A percentile compares a stretch with the other conserved stretches of the same genome.
Evolutionary conservation across 1,140 invertebrate genomes (phyloP).

Genomic region (Drosophila nasuta): DNA sequence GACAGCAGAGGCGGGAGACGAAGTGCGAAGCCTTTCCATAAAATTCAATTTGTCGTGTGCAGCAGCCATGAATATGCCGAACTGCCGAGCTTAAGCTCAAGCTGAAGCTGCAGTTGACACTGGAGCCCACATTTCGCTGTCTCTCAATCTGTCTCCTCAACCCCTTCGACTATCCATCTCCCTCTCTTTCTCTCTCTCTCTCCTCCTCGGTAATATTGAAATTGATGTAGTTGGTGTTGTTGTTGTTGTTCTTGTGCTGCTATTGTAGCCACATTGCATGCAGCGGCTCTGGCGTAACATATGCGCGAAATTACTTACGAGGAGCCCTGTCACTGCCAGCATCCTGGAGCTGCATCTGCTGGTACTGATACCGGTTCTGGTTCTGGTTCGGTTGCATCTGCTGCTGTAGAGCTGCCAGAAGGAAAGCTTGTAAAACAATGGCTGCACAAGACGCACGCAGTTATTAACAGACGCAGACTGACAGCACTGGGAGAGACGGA

Average conservation of each 20-base stretch:
- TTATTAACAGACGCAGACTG: conserved; percentile 56
- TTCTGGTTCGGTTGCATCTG: conserved; percentile 21
- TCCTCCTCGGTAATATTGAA: conserved; percentile 18
- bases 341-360: conserved; percentile 41
- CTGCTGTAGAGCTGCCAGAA: conserved; percentile 4
- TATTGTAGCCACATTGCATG: conserved; percentile 20
- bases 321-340: conserved; percentile 65
- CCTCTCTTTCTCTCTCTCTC: conserved; percentile 6
- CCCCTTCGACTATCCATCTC: conserved; percentile 1
- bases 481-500: not conserved
- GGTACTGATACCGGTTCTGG: conserved; percentile 21
- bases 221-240: conserved; percentile 39
- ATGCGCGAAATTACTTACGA: conserved; percentile 80
- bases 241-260: conserved; percentile 1
- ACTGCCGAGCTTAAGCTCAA: conserved; percentile 61
- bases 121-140: conserved; percentile 48
- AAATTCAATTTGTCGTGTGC: conserved; percentile 83
- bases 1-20: conserved; percentile 11
- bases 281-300: conserved; percentile 57
- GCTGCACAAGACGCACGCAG: conserved; percentile 61
- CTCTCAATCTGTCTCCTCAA: conserved; percentile 19
- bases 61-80: conserved; percentile 79
- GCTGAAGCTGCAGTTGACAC: conserved; percentile 39
- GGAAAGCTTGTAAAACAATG: conserved; percentile 64
- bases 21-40: conserved; percentile 72